Conservation (phyloP, 2,113 vertebrate genomes). For the Rallus limicola region DNA sequence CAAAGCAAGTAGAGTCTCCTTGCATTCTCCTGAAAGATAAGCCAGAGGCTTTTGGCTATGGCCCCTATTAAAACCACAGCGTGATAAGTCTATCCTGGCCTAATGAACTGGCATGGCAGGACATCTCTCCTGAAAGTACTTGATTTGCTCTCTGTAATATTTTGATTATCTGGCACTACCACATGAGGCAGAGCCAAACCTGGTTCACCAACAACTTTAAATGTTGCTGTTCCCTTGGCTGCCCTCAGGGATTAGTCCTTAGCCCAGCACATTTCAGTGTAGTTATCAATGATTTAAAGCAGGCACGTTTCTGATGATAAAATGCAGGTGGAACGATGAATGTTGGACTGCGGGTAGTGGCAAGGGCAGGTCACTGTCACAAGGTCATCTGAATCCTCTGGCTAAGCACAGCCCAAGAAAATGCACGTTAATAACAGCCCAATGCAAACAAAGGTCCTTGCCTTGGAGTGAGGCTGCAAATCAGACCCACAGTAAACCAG, state of each 20-base stretch:
- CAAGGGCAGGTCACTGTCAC: fast-evolving
- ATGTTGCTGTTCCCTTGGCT: neutral
- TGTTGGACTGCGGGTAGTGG: fast-evolving
- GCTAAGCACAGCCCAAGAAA: neutral
- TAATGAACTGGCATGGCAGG: neutral
- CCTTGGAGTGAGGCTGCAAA: neutral
- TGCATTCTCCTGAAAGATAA: neutral
- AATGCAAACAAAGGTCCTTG: neutral
- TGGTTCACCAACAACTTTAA: neutral
- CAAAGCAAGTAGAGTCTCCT: neutral
- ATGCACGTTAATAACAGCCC: neutral
- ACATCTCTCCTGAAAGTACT: neutral
- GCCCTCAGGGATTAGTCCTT: neutral
- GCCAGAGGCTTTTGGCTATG: neutral
- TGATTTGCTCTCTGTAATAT: neutral
- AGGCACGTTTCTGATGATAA: neutral
- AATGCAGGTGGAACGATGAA: fast-evolving
- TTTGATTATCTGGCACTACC: conserved; percentile 1
- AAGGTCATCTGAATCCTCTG: neutral
- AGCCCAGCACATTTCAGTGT: neutral
- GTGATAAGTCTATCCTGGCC: neutral
- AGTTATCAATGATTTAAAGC: neutral
- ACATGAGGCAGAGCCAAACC: neutral
- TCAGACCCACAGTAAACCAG: neutral
- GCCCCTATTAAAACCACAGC: neutral